Evolutionary conservation across 2,797 vertebrate genomes (phyloP), one percentile per base, ranked within the genome.

Genomic region (Acanthurus tractus): DNA sequence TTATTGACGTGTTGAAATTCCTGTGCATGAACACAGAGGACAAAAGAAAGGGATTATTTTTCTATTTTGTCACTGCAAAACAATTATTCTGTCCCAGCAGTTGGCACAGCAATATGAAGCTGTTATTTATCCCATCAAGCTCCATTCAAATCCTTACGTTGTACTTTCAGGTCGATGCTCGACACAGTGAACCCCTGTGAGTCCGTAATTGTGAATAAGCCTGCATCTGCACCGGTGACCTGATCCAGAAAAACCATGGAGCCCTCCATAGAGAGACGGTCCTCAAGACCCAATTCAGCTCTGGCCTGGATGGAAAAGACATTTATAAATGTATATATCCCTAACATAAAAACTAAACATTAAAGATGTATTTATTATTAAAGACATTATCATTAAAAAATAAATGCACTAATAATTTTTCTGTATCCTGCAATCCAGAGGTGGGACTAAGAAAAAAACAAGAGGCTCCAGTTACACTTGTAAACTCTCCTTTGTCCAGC

Each of bases 131-230:
- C 29, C 3, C 4, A 12, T 14, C 44, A 1, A 20, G 23, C 25
- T 9, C 13, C 38, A 55, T 40, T 15, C 2, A 34, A 54, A 18
- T 78, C 11, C 89, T 94, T 92, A 96, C 95, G 88, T 79, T 86
- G 46, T 0, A 95, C 40, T 49, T 50, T 14, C 81, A 96, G 82
- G 63, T 94, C 22, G 61, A 91, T n/a, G 20, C 7, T 90, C 71
- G 95, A 87, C 64, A 96, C 90, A 2, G 68, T 23, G 77, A 93
- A 93, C 18, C 89, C 93, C 81, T 86, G 78, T 6, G 81, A 59
- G 87, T 96, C 95, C 1, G 78, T 93, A 11, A 95, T 82, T 52
- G 72, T 88, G 79, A 93, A 96, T 67, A 73, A 9, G 50, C 95
- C 95, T 1, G 57, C 63, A 42, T 96, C 95, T 9, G 87, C 38